Base-by-base conservation (phyloP, 2,888 invertebrate genomes). In the Crocallis elinguaria region DNA sequence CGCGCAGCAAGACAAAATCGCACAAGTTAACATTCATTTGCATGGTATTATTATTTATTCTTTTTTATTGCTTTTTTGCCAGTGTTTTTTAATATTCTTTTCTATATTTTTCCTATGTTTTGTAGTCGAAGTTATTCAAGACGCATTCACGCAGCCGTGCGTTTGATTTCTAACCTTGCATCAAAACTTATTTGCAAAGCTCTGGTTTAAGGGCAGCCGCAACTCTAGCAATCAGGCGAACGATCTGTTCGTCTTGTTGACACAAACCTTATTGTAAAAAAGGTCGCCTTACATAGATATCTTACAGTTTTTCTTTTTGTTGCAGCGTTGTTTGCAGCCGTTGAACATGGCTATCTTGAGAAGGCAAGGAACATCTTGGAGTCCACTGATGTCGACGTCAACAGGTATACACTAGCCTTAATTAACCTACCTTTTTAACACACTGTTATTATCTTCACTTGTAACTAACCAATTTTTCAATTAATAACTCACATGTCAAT, bases 291-390 rank as follows among this genome's bases (percentile, higher is more conserved):
- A n/a, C n/a, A n/a, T n/a, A n/a, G n/a, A n/a, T n/a, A n/a, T n/a
- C n/a, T n/a, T n/a, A n/a, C n/a, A n/a, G n/a, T 21, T 29, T 3
- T 57, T 49, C 67, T 73, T 68, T 77, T 88, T 90, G 84, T 94
- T 94, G 17, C 94, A 98, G 98, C 97, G 45, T 93, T 98, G 38
- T 98, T 99, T 81, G 96, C 97, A 27, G 98, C 98, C 4, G 97
- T 99, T 27, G 99, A 99, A 88, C 97, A 98, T 87, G 98, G 98
- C 44, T 98, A 99, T 83, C 88, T 98, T 73, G 98, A 98, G 75
- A 97, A 97, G 79, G 97, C 98, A 6, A 94, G 96, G 69, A 96
- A 96, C 46, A 98, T 99, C 75, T 91, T 99, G 76, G 97, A 98
- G 75, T 97, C 97, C 17, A 97, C 97, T 0, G 97, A 97, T 77